Base-by-base conservation (phyloP, 1,140 invertebrate genomes). In the Chlorops oryzae region DNA sequence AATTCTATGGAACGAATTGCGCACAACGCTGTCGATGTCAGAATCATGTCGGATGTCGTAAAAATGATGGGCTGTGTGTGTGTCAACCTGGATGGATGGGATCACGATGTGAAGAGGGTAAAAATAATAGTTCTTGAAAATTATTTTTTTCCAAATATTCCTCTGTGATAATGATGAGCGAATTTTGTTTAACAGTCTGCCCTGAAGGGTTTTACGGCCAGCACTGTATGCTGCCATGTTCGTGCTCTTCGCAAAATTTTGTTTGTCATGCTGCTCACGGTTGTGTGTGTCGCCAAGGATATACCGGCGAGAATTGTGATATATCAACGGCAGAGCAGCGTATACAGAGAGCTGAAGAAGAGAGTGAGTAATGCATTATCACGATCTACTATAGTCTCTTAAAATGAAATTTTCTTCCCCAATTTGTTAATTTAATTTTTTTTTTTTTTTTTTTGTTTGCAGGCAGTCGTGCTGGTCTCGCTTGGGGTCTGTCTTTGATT, bases 131-230 rank as follows among this genome's bases (percentile, higher is more conserved):
- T 9, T 27, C 39, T 32, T 50, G 35, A 7, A 39, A 41, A 15
- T 61, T 56, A 56, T 7, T 42, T 18, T 20, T 1, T 15, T 48
- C 17, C 3, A 7, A 46, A 18, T 24, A 24, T 24, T 48, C 15
- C n/a, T 7, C 22, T 25, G 13, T 46, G n/a, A n/a, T n/a, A n/a
- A n/a, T n/a, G n/a, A n/a, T n/a, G n/a, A n/a, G n/a, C n/a, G n/a
- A n/a, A n/a, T n/a, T n/a, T n/a, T n/a, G n/a, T n/a, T n/a, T 63
- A n/a, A 13, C 21, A 89, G 88, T 89, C 52, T 95, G 92, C 59
- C 89, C 90, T 0, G 88, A 91, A 65, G 90, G 91, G 41, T 93
- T 88, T 70, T 92, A 82, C 72, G 91, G 91, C 17, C 84, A 90
- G 51, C 87, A 92, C 63, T 95, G 92, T 63, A 88, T 92, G 81